Evolutionary conservation across 2,797 vertebrate genomes (phyloP), one percentile per base, ranked within the genome.

Genomic region (Hypotaenidia okinawae): DNA sequence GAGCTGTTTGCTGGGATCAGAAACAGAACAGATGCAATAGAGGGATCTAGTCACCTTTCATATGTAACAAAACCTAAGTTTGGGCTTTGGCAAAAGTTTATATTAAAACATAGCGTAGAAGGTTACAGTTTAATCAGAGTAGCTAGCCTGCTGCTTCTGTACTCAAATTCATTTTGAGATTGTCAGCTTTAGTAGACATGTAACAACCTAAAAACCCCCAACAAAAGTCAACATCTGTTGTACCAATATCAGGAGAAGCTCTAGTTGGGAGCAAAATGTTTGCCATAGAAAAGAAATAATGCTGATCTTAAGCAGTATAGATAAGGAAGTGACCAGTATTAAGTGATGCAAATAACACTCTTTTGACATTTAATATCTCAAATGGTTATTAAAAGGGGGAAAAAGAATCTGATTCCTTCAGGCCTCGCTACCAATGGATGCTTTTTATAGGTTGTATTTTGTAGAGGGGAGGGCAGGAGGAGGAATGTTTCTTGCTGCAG

Each of bases 331-430:
- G 61, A 90, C 75, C 58, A 66, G 57, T 32, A 63, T 90, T 74
- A 84, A 81, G 24, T 61, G 59, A 87, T 76, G 93, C n/a, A 82
- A 66, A 37, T 70, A 93, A 37, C 35, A 30, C 17, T 52, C 35
- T 89, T 94, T 73, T 88, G 86, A 76, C 74, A 89, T 92, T 73
- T 82, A 82, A 82, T 90, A 76, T 90, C 52, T 67, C 74, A 63
- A 87, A 90, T 78, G 41, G 77, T 79, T 82, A 84, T 63, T 85
- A 87, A 84, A 92, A 78, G 64, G 39, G 55, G 4, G 35, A 8
- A 28, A 78, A 62, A 78, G 87, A 81, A 81, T 87, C 22, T 69
- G 63, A 55, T 41, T 74, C 77, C 47, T 85, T 91, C 68, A 83
- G 62, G 72, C n/a, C 37, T 85, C 87, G 47, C 79, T 52, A 37